Evolutionary conservation across 2,797 vertebrate species (phyloP).

Genomic region (Carapus acus): DNA sequence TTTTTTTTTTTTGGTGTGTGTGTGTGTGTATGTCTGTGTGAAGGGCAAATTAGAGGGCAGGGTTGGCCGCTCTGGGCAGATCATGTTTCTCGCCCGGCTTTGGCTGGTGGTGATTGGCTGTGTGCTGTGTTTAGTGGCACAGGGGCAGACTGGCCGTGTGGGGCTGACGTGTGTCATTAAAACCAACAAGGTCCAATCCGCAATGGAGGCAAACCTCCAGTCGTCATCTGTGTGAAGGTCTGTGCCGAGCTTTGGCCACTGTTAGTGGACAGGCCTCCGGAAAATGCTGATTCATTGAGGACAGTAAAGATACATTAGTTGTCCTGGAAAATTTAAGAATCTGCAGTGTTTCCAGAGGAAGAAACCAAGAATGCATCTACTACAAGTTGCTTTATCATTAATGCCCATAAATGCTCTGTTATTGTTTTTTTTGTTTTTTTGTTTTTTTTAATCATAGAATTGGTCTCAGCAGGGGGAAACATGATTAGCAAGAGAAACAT

Average conservation of each 20-base stretch:
- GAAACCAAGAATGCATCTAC: background rate
- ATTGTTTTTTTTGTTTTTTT: too few species aligned
- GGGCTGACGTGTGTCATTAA: constrained; percentile 31
- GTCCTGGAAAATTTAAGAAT: background rate
- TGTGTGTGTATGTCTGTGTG: constrained; percentile 52
- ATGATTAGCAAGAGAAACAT: too few species aligned
- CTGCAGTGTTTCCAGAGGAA: background rate
- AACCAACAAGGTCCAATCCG: constrained; percentile 10
- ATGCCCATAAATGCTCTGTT: too few species aligned
- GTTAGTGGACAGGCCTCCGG: background rate
- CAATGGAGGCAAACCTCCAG: too few species aligned
- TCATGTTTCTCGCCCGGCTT: constrained; percentile 70
- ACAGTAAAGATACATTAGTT: background rate
- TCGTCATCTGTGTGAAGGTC: background rate
- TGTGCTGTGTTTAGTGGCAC: constrained; percentile 25
- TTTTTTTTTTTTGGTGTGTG: too few species aligned
- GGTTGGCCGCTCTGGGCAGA: constrained; percentile 63
- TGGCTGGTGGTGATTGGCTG: constrained; percentile 50
- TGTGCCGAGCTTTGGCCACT: background rate
- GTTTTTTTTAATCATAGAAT: too few species aligned
- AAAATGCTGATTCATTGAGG: background rate
- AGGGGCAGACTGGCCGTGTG: constrained; percentile 17
- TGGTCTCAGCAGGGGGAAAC: too few species aligned
- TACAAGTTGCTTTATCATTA: too few species aligned
- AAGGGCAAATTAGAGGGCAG: constrained; percentile 69